Conservation (phyloP, 2,888 invertebrate genomes). For the Tribolium freemani region DNA sequence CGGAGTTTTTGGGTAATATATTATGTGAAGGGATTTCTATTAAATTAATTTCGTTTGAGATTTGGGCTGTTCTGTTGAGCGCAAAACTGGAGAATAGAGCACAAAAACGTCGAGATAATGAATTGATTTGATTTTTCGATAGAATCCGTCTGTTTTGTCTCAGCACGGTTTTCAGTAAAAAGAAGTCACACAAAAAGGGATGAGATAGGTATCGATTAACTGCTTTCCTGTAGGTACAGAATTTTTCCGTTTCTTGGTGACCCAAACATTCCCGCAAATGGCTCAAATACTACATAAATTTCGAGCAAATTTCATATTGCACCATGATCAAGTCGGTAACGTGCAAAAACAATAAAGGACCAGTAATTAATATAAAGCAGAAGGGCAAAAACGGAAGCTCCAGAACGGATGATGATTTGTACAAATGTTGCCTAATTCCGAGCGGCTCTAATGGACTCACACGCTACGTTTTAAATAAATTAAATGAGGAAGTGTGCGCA, state of each 20-base stretch:
- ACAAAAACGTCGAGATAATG: slow-evolving; percentile 39
- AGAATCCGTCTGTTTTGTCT: slow-evolving; percentile 35
- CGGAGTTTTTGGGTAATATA: not conserved
- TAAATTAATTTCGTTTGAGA: slow-evolving; percentile 19
- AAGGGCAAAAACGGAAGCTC: slow-evolving; percentile 26
- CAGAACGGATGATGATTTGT: slow-evolving; percentile 31
- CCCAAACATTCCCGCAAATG: slow-evolving; percentile 25
- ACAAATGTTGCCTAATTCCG: slow-evolving; percentile 37
- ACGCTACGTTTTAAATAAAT: slow-evolving; percentile 34
- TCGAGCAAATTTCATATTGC: slow-evolving; percentile 28
- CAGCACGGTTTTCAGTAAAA: slow-evolving; percentile 3
- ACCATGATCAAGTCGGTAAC: slow-evolving; percentile 27
- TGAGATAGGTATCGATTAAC: slow-evolving; percentile 35
- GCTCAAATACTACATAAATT: slow-evolving; percentile 27
- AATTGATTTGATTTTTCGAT: slow-evolving; percentile 41
- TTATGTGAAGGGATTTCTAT: slow-evolving; percentile 1
- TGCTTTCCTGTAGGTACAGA: not conserved
- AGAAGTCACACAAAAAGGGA: slow-evolving; percentile 26
- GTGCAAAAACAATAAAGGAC: slow-evolving; percentile 37
- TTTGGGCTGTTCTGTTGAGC: not conserved
- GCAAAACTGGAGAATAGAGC: slow-evolving; percentile 4
- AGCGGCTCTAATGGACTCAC: slow-evolving; percentile 31
- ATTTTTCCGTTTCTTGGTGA: slow-evolving; percentile 22
- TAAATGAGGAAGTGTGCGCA: slow-evolving; percentile 15
- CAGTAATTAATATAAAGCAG: slow-evolving; percentile 39